Evolutionary conservation across 2,113 vertebrate genomes (phyloP).

Genomic region (Zosterops japonicus): DNA sequence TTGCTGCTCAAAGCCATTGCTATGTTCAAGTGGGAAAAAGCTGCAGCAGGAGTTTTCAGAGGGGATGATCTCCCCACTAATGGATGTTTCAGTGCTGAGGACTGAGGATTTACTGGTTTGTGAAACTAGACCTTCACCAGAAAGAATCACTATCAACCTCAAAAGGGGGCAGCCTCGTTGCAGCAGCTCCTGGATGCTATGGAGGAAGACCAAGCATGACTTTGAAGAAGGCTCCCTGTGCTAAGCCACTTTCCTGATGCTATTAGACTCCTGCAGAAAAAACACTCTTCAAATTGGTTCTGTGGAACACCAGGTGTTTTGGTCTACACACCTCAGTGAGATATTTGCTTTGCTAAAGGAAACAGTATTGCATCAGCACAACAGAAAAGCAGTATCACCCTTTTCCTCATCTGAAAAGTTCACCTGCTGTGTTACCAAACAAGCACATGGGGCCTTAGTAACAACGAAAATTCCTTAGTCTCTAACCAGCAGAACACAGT

Average conservation of each 20-base stretch:
- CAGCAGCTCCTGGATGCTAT: not conserved
- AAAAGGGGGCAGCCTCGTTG: not conserved
- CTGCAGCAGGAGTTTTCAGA: not conserved
- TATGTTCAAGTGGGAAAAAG: not conserved
- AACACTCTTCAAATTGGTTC: not conserved
- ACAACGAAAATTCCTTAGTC: not conserved
- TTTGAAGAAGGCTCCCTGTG: not conserved
- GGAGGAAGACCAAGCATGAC: accelerated
- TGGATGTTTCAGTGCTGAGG: not conserved
- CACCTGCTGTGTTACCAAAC: not conserved
- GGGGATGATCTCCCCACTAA: not conserved
- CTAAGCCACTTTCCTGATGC: not conserved
- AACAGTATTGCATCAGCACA: slow-evolving; percentile 4
- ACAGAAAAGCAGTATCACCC: not conserved
- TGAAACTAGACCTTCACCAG: not conserved
- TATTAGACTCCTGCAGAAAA: not conserved
- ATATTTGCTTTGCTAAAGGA: slow-evolving; percentile 23
- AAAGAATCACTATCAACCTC: not conserved
- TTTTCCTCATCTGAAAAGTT: not conserved
- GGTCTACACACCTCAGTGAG: not conserved
- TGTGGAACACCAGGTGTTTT: not conserved
- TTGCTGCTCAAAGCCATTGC: not conserved
- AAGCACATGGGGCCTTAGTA: accelerated
- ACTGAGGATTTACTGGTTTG: not conserved
- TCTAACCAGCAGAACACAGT: not conserved